Evolutionary conservation across 2,113 vertebrate species (phyloP).

Genomic region (Taxidea taxus): DNA sequence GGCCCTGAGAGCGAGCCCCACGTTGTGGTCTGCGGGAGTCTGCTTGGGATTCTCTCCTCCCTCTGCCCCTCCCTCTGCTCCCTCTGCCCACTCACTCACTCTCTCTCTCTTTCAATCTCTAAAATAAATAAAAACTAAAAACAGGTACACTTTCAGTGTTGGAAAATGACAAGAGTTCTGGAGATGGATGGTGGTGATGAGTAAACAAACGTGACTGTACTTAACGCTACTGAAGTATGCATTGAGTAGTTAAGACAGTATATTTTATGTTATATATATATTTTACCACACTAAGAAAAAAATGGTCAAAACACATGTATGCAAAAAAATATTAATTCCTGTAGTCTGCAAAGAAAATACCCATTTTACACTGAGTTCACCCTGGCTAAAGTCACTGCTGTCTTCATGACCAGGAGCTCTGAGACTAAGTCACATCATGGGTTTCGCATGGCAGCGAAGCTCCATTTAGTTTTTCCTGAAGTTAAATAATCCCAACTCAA

Average conservation of each 20-base stretch:
- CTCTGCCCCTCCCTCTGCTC: not conserved
- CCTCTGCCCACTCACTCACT: not conserved
- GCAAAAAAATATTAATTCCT: not conserved
- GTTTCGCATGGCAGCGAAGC: not conserved
- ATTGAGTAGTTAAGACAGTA: not conserved
- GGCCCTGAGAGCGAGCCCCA: accelerated
- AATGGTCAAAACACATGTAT: not conserved
- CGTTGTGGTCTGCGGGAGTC: not conserved
- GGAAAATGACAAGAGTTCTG: not conserved
- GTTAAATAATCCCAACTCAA: not conserved
- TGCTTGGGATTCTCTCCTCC: not conserved
- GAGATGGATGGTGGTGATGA: not conserved
- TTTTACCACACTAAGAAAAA: not conserved
- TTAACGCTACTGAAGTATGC: not conserved
- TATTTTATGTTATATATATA: not conserved
- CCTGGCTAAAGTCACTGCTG: not conserved
- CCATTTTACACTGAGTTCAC: not conserved
- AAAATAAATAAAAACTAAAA: not conserved
- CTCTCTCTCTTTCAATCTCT: not conserved
- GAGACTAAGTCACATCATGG: not conserved
- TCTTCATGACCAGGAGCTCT: not conserved
- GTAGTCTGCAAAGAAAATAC: not conserved
- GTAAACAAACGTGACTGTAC: not conserved
- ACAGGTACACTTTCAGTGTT: not conserved
- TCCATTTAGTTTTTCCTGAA: not conserved